These are phyloP conservation scores for Bostrychus sinensis DNA, from an alignment of 2,113 vertebrate species.

Conservation along the genomic window DNA sequence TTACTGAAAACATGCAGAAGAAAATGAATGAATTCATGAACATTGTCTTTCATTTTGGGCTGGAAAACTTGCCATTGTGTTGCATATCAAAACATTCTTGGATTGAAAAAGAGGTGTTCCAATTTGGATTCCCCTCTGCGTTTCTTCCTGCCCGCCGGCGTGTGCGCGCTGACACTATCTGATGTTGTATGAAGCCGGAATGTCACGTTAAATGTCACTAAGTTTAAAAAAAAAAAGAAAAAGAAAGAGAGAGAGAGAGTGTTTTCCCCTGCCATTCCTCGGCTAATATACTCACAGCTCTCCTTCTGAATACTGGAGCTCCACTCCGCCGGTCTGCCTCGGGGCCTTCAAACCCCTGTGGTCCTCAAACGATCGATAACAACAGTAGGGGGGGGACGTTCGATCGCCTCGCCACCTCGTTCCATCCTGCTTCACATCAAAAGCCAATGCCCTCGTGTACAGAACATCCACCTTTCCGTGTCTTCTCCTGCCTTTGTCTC, in stretches of 20 bases:
- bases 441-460: constrained; percentile 18
- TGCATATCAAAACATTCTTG: too few relatives aligned
- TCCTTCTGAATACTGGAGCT: constrained; percentile 39
- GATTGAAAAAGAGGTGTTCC: not conserved
- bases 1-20: too few relatives aligned
- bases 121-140: not conserved
- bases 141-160: constrained; percentile 10
- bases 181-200: constrained; percentile 22
- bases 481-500: not conserved
- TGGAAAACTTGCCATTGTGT: too few relatives aligned
- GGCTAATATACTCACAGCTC: constrained; percentile 46
- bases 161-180: constrained; percentile 5
- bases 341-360: constrained; percentile 34
- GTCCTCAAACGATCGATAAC: constrained; percentile 42
- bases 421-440: constrained; percentile 28
- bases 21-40: too few relatives aligned
- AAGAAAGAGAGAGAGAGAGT: too few relatives aligned
- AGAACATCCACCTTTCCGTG: not conserved
- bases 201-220: constrained; percentile 52
- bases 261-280: constrained; percentile 17
- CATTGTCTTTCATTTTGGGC: too few relatives aligned
- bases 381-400: constrained; percentile 30
- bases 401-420: constrained; percentile 21
- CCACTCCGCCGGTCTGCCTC: constrained; percentile 30
- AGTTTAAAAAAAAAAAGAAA: constrained; percentile 35